Conservation (phyloP, 2,888 invertebrate species). For the Stenchaetothrips biformis region DNA sequence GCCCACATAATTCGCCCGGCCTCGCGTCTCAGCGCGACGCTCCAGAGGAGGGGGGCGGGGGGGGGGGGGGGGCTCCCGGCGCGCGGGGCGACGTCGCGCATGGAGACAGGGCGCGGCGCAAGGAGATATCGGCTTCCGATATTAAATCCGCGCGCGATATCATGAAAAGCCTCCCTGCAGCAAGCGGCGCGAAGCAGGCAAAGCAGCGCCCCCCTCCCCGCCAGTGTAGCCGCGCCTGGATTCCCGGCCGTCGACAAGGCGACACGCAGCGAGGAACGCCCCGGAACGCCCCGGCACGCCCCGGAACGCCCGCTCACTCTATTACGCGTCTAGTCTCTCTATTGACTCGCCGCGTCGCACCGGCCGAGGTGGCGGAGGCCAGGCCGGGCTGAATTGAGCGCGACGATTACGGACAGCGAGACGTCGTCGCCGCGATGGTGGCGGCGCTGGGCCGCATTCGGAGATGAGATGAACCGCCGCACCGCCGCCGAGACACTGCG, state of each 20-base stretch:
- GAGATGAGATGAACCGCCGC: not conserved
- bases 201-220: not conserved
- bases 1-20: not conserved
- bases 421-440: too few species aligned
- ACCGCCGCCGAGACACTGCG: not conserved
- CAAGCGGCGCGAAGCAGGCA: too few species aligned
- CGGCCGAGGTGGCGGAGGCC: too few species aligned
- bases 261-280: not conserved
- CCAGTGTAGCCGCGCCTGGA: not conserved
- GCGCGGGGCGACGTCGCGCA: not conserved
- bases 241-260: not conserved
- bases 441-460: too few species aligned
- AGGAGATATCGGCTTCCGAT: not conserved
- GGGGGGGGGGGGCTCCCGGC: not conserved
- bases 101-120: not conserved
- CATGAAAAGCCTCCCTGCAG: not conserved
- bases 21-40: too few species aligned
- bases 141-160: conserved; percentile 11
- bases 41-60: not conserved
- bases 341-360: too few species aligned
- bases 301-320: not conserved
- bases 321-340: too few species aligned
- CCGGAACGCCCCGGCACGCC: not conserved
- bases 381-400: too few species aligned
- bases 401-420: too few species aligned